Evolutionary conservation across 1,140 invertebrate species (phyloP), one percentile per base, ranked within the genome.

Genomic region (Drosophila insularis): DNA sequence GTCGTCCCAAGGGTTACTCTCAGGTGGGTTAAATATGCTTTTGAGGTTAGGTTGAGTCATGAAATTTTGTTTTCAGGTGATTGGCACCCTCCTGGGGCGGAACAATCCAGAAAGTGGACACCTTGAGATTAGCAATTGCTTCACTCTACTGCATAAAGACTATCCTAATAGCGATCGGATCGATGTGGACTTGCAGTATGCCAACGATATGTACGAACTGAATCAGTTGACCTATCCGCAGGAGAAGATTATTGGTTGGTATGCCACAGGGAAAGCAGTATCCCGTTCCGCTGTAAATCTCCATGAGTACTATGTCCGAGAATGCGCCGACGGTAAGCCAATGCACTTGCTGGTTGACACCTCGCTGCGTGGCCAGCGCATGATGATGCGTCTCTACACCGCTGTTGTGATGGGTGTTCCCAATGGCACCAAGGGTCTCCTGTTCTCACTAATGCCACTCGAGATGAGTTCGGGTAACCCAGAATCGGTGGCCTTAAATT

Each of bases 241-340:
- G 23, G 84, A 89, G 66, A 73, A 68, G 7, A 79, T 89, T 27
- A 1, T 89, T 10, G 84, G 84, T 10, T 89, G 84, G 84, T 89
- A 74, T 27, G 32, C 53, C 56, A 89, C 84, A 0, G 84, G 77
- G 2, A 89, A 69, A 21, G 35, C 74, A 0, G 35, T 89, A 1
- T 78, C 77, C 0, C 63, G 54, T 1, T 68, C 71, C 1, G 77
- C 85, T 0, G 43, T 61, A 1, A 53, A 59, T 5, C 11, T 89
- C 5, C 71, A 89, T 31, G 68, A 73, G 0, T 89, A 78, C 50
- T 89, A 89, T 37, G 40, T 66, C 2, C 46, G 63, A 0, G 77
- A 80, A 31, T 84, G 80, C 17, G 17, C 39, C 2, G 68, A 80
- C 1, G 23, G 56, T 1, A 74, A 86, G 2, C 84, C 84, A 0